Evolutionary conservation across 2,113 vertebrate species (phyloP), one percentile per base, ranked within the genome.

Genomic region (Sceloporus undulatus): DNA sequence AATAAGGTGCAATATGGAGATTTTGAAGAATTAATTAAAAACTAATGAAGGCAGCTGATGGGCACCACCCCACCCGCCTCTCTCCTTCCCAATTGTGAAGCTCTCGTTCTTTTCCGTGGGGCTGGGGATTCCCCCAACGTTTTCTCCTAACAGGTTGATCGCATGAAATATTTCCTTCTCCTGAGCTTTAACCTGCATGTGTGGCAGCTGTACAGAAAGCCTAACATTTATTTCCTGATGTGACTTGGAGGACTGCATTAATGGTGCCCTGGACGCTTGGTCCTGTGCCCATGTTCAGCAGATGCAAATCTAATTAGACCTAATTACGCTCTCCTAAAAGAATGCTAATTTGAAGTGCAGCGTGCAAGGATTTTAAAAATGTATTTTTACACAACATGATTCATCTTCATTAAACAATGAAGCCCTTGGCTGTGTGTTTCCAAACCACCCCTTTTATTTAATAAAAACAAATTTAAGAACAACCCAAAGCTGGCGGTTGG

Each of bases 351-450:
- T 91, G 52, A 83, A 62, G 91, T 75, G 19, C 23, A 27, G 79
- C 34, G 92, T 79, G 80, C 79, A 34, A 93, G 89, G 73, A 79
- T 82, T 62, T 88, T 21, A n/a, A 38, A 34, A n/a, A 14, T 89
- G 52, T 92, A 89, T 89, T 91, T 90, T 94, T 93, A 56, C 81
- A 92, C 9, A 87, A 88, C 80, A 82, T 78, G 87, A 93, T 85
- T 88, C 81, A 91, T 54, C 38, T 83, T 21, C 3, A n/a, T 83
- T 9, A 42, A 88, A 82, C 86, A 68, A 62, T 65, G 73, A 27
- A 29, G 40, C 76, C 29, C 29, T 76, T 89, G 71, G 54, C 14
- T 0, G 1, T 80, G 59, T 38, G 65, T 88, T 91, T 90, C 90
- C 65, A 93, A 91, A 83, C 18, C 42, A 84, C 11, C 85, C 0